Conservation (phyloP, 2,888 invertebrate genomes). For the Ypsolopha scabrella region DNA sequence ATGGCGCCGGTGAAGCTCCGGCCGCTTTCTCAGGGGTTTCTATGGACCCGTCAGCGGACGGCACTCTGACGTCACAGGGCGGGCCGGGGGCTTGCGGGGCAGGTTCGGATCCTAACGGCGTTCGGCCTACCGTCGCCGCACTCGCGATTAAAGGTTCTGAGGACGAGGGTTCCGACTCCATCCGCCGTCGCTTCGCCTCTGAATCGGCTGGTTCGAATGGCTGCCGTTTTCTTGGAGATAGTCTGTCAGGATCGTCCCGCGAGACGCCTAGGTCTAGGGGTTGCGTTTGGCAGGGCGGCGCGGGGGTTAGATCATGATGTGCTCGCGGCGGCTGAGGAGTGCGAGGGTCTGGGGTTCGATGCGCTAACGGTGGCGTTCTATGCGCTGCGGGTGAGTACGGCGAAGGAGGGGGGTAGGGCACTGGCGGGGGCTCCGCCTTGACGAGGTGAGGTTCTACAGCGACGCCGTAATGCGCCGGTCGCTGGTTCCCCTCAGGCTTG, state of each 20-base stretch:
- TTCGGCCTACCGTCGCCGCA: constrained; percentile 78
- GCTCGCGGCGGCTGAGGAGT: constrained; percentile 37
- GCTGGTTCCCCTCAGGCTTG: constrained; percentile 69
- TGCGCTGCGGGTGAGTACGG: constrained; percentile 43
- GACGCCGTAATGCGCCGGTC: constrained; percentile 53
- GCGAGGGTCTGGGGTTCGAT: constrained; percentile 62
- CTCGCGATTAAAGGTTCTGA: constrained; percentile 77
- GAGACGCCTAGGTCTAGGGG: constrained; percentile 82
- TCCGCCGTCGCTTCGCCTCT: constrained; percentile 75
- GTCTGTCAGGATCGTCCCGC: constrained; percentile 71
- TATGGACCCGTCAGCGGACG: constrained; percentile 72
- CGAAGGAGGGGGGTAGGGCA: constrained; percentile 55
- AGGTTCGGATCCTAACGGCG: constrained; percentile 69
- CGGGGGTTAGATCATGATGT: constrained; percentile 32
- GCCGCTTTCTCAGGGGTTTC: constrained; percentile 66
- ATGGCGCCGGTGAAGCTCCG: constrained; percentile 53
- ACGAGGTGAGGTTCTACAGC: constrained; percentile 58
- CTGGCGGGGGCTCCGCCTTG: constrained; percentile 62
- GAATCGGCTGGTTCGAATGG: constrained; percentile 62
- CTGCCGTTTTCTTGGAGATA: constrained; percentile 76
- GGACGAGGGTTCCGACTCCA: constrained; percentile 60
- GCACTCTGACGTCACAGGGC: constrained; percentile 66
- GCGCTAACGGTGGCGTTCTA: constrained; percentile 70
- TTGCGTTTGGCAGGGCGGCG: constrained; percentile 77
- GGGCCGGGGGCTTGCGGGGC: constrained; percentile 59